Conservation (phyloP, 2,113 vertebrate genomes). For the Neolamprologus ventralis region DNA sequence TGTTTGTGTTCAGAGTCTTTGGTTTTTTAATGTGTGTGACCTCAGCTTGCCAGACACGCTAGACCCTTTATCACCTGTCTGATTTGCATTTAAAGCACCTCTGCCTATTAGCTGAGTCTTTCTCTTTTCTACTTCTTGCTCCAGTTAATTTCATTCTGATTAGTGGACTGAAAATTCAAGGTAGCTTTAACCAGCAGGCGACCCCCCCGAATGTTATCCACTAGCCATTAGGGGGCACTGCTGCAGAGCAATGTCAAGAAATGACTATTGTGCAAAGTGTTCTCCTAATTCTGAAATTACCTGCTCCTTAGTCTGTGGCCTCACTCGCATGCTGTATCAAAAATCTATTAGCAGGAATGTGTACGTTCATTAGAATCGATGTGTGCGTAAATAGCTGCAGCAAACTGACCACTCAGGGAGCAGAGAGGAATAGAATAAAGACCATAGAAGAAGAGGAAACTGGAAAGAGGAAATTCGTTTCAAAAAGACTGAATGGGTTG, state of each 20-base stretch:
- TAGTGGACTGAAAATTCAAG: not conserved
- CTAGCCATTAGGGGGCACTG: slow-evolving; percentile 35
- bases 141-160: not conserved
- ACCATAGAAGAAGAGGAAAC: not conserved
- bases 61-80: not conserved
- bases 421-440: not conserved
- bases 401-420: not conserved
- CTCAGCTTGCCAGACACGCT: not conserved
- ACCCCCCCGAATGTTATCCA: not conserved
- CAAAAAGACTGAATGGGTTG: not conserved
- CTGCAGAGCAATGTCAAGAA: slow-evolving; percentile 14
- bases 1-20: not conserved
- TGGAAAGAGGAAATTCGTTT: not conserved
- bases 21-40: not conserved
- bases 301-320: slow-evolving; percentile 25
- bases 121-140: not conserved
- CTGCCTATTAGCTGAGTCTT: not conserved
- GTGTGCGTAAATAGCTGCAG: not conserved
- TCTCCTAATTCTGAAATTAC: slow-evolving; percentile 53
- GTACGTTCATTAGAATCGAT: slow-evolving; percentile 18
- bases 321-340: slow-evolving; percentile 25
- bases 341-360: slow-evolving; percentile 31
- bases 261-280: not conserved
- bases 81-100: not conserved
- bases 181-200: not conserved